Conservation (phyloP, 2,888 invertebrate genomes). For the Lasiommata megera region DNA sequence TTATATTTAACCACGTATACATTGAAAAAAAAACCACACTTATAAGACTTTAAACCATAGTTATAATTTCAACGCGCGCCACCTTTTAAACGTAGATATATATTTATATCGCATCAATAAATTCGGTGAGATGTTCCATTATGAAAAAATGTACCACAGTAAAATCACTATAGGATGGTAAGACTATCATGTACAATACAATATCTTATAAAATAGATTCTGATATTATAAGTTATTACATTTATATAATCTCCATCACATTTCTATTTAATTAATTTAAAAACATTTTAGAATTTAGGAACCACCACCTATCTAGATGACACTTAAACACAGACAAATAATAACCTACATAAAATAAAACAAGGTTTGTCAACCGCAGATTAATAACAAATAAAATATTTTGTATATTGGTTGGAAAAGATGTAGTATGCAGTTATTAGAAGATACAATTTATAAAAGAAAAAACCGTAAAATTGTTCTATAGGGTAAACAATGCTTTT, state of each 20-base stretch:
- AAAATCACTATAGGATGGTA: background rate
- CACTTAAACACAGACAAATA: conserved; percentile 5
- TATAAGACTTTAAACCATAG: conserved; percentile 19
- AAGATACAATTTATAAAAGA: too few relatives aligned
- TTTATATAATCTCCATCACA: conserved; percentile 9
- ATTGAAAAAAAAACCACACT: conserved; percentile 47
- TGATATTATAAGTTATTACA: background rate
- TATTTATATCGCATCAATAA: conserved; percentile 30
- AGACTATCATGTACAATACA: conserved; percentile 4
- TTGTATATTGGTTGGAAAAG: too few relatives aligned
- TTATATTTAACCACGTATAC: conserved; percentile 60
- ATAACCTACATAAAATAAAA: background rate
- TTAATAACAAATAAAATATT: too few relatives aligned
- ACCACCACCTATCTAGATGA: conserved; percentile 28
- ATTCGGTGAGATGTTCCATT: conserved; percentile 19
- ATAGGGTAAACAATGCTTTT: too few relatives aligned
- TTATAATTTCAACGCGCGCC: conserved; percentile 25
- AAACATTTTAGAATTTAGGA: conserved; percentile 27
- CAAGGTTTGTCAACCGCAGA: background rate
- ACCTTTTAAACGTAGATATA: conserved; percentile 19
- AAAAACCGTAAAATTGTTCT: too few relatives aligned
- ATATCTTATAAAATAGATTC: background rate
- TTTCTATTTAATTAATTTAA: conserved; percentile 16
- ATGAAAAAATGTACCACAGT: conserved; percentile 13
- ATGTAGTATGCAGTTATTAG: too few relatives aligned